Conservation (phyloP, 2,888 invertebrate genomes). For the Lepidochitona cinerea region DNA sequence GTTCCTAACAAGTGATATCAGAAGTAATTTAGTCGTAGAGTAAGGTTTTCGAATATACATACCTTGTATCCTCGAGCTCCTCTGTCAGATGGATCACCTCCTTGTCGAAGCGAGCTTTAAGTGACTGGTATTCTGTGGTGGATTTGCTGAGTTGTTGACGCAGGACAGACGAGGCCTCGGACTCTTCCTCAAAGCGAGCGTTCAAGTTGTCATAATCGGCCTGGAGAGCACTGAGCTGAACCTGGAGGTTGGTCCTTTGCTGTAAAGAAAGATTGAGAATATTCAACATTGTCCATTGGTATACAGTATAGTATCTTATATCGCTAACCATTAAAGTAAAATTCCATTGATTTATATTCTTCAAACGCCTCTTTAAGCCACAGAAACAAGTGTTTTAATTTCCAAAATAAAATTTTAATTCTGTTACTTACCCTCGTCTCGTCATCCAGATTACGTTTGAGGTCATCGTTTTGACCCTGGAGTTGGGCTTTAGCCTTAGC, state of each 20-base stretch:
- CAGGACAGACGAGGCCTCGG: conserved; percentile 95
- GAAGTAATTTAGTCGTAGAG: too few species aligned
- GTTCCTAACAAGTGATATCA: too few species aligned
- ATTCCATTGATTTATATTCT: background rate
- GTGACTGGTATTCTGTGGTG: conserved; percentile 85
- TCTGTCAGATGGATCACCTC: conserved; percentile 94
- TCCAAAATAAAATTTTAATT: too few species aligned
- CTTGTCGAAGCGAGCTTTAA: conserved; percentile 95
- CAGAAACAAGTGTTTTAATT: too few species aligned
- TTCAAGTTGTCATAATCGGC: conserved; percentile 76
- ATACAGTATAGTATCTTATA: background rate
- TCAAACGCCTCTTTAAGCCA: too few species aligned
- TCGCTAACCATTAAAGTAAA: background rate
- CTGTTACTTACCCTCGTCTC: conserved; percentile 67
- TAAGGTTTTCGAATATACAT: too few species aligned
- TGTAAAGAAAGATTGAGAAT: conserved; percentile 40
- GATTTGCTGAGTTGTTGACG: conserved; percentile 96
- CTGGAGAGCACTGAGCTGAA: conserved; percentile 63
- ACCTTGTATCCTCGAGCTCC: conserved; percentile 82
- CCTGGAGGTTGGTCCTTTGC: conserved; percentile 66
- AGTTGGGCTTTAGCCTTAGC: conserved; percentile 83
- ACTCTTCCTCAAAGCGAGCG: conserved; percentile 97
- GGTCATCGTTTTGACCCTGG: conserved; percentile 63
- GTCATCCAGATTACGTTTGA: conserved; percentile 67
- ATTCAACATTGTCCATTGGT: too few species aligned